Conservation (phyloP, 2,888 invertebrate genomes). For the Leucophora obtusa region DNA sequence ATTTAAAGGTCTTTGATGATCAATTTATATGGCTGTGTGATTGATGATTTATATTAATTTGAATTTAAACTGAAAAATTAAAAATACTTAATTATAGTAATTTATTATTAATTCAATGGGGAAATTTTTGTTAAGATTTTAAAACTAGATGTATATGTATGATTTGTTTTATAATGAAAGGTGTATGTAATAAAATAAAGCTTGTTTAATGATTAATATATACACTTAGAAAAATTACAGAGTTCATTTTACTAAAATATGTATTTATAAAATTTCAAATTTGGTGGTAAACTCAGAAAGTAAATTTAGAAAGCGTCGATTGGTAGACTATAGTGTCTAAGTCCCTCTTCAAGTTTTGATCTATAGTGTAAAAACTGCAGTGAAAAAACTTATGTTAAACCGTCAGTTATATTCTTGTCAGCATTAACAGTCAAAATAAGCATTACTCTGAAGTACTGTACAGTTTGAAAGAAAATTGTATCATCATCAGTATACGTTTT, state of each 20-base stretch:
- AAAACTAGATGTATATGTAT: conserved; percentile 3
- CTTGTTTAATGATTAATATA: conserved; percentile 7
- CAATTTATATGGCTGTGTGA: conserved; percentile 29
- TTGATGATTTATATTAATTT: conserved; percentile 15
- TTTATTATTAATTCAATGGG: neutral
- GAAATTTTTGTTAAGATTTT: conserved; percentile 8
- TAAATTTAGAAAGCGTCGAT: too few relatives aligned
- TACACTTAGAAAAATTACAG: conserved; percentile 15
- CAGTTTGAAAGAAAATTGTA: too few relatives aligned
- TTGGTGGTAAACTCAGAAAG: too few relatives aligned
- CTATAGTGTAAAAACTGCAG: too few relatives aligned
- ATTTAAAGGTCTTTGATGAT: conserved; percentile 33
- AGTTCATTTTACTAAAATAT: neutral
- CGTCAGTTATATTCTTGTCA: too few relatives aligned
- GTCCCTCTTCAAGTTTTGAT: too few relatives aligned
- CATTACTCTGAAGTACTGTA: too few relatives aligned
- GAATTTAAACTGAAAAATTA: conserved; percentile 30
- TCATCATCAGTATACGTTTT: too few relatives aligned
- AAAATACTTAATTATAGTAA: neutral
- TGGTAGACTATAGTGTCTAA: too few relatives aligned
- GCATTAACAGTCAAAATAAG: too few relatives aligned
- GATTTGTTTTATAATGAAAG: conserved; percentile 21
- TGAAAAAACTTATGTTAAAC: too few relatives aligned
- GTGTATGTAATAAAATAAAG: neutral
- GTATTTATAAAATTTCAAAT: too few relatives aligned